A percentile compares a stretch with the other conserved stretches of the same genome.
phyloP scores from a whole-genome alignment of 2,888 invertebrate species.

The Apamea anceps region DNA sequence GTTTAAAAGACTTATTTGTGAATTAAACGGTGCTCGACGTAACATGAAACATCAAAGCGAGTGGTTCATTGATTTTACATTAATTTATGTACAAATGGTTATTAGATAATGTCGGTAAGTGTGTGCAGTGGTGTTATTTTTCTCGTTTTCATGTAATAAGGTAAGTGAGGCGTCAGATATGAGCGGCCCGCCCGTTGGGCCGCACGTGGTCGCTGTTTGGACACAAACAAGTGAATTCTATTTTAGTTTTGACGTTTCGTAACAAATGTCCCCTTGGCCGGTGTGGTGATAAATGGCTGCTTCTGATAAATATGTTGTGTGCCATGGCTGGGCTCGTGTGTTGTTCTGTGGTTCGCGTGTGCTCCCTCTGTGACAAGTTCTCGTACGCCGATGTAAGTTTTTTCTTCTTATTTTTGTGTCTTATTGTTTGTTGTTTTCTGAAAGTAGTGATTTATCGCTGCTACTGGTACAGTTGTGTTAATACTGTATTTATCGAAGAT shows the following conservation, averaged over 20 bases:
- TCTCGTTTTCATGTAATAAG: conserved; percentile 57
- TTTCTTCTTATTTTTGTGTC: conserved; percentile 36
- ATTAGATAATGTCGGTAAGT: conserved; percentile 46
- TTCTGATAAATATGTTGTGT: conserved; percentile 66
- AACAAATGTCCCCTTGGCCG: conserved; percentile 73
- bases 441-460: conserved; percentile 27
- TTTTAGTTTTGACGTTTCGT: conserved; percentile 75
- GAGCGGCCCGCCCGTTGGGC: conserved; percentile 75
- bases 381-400: conserved; percentile 59
- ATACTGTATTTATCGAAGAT: neutral
- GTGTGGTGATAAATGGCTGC: conserved; percentile 74
- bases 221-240: conserved; percentile 75
- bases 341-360: conserved; percentile 50
- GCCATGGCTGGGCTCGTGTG: conserved; percentile 57
- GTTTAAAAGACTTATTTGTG: conserved; percentile 78
- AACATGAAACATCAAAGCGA: conserved; percentile 78
- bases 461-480: neutral
- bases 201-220: conserved; percentile 76
- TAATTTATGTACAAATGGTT: conserved; percentile 61
- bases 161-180: conserved; percentile 77
- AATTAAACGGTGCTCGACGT: conserved; percentile 72
- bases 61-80: conserved; percentile 71
- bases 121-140: conserved; percentile 60
- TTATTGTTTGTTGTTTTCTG: conserved; percentile 41
- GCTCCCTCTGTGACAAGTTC: conserved; percentile 51